These are phyloP conservation scores for Drosophila niveifrons DNA, from an alignment of 2,888 invertebrate species.

Conservation along the genomic window DNA sequence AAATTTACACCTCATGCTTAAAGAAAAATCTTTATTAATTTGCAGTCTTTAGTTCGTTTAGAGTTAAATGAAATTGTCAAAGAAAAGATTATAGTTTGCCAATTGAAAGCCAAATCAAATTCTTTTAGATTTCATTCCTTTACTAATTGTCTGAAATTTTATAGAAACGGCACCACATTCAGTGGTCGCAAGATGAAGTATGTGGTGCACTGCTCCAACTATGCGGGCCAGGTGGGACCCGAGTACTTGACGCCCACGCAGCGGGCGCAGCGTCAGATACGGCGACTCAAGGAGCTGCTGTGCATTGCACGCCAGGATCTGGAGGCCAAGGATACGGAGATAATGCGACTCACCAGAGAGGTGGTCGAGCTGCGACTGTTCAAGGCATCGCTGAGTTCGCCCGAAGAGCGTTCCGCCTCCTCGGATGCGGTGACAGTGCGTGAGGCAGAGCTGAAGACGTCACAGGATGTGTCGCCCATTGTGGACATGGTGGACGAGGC, in stretches of 20 bases:
- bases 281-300: slow-evolving; percentile 90
- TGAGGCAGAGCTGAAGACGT: slow-evolving; percentile 88
- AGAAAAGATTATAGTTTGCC: not conserved
- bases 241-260: slow-evolving; percentile 96
- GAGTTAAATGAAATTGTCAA: not conserved
- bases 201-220: slow-evolving; percentile 94
- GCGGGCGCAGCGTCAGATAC: slow-evolving; percentile 92
- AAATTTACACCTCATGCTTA: no score
- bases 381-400: slow-evolving; percentile 92
- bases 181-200: slow-evolving; percentile 91
- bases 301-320: slow-evolving; percentile 91
- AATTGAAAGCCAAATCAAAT: not conserved
- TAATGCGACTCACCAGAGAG: slow-evolving; percentile 89
- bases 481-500: slow-evolving; percentile 86
- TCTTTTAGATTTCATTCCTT: not conserved
- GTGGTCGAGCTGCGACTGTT: slow-evolving; percentile 92
- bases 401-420: slow-evolving; percentile 92
- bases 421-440: slow-evolving; percentile 91
- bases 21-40: no score
- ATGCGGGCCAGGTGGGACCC: slow-evolving; percentile 91
- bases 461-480: slow-evolving; percentile 87
- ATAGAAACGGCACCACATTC: slow-evolving; percentile 89
- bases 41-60: no score
- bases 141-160: slow-evolving; percentile 34
- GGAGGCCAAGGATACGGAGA: slow-evolving; percentile 93